These are phyloP conservation scores for Paedocypris micromegethes DNA, from an alignment of 2,797 vertebrate genomes.

Conservation along the genomic window DNA sequence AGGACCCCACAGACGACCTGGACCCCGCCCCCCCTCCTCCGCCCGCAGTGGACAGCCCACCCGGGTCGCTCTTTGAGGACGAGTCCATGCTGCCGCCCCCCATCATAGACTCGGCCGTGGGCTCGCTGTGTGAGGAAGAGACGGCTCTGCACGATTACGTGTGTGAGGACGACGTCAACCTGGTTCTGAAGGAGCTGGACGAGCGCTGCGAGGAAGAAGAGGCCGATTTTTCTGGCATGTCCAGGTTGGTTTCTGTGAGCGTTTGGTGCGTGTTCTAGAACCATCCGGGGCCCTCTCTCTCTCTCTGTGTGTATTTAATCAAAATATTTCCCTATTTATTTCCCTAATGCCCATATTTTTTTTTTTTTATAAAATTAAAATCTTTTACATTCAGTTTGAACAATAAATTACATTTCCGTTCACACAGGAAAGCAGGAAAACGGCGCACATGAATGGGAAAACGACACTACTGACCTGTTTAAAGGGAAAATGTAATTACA, in stretches of 20 bases:
- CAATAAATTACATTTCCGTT: no score
- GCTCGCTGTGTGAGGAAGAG: slow-evolving; percentile 77
- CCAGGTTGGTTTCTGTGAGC: slow-evolving; percentile 70
- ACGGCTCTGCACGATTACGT: slow-evolving; percentile 72
- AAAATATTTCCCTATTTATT: no score
- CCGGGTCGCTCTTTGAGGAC: slow-evolving; percentile 79
- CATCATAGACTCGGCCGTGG: slow-evolving; percentile 64
- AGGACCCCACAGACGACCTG: slow-evolving; percentile 67
- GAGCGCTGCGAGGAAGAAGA: slow-evolving; percentile 96
- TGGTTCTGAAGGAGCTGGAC: slow-evolving; percentile 92
- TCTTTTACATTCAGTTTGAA: no score
- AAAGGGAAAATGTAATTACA: no score
- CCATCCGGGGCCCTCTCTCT: no score
- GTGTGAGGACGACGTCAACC: slow-evolving; percentile 93
- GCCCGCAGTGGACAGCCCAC: slow-evolving; percentile 77
- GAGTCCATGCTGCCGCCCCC: slow-evolving; percentile 67
- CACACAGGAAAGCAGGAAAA: no score
- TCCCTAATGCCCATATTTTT: no score
- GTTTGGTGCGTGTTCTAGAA: background rate
- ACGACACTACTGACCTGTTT: no score
- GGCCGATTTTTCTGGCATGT: slow-evolving; percentile 88
- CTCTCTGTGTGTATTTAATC: no score
- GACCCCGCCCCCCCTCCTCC: slow-evolving; percentile 72
- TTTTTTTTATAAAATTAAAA: no score
- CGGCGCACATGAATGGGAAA: no score